Conservation (phyloP, 2,113 vertebrate genomes). For the Oncorhynchus mykiss region DNA sequence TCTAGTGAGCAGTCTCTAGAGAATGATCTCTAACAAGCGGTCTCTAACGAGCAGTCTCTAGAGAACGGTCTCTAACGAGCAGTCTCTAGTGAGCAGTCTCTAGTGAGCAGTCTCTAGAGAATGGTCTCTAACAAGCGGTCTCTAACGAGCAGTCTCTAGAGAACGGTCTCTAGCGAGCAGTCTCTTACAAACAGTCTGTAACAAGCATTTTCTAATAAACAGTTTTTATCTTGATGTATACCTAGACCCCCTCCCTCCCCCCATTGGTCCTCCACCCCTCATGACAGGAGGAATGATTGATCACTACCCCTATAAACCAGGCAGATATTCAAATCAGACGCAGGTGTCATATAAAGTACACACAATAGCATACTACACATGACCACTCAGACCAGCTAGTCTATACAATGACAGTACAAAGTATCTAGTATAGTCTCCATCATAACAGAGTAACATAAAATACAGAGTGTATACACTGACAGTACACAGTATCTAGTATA, state of each 20-base stretch:
- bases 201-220: not conserved
- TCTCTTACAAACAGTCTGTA: no score
- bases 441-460: constrained; percentile 13
- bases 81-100: no score
- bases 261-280: not conserved
- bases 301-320: constrained; percentile 56
- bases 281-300: constrained; percentile 65
- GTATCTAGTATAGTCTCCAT: not conserved
- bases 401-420: not conserved
- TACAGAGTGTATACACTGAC: not conserved
- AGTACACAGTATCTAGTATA: not conserved
- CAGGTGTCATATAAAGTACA: constrained; percentile 35
- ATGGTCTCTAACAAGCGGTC: no score
- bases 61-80: no score
- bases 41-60: no score
- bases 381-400: constrained; percentile 12
- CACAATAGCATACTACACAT: constrained; percentile 8
- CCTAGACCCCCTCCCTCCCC: not conserved
- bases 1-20: no score
- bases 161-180: no score
- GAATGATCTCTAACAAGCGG: no score
- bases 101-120: no score
- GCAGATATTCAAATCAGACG: constrained; percentile 70
- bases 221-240: not conserved
- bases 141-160: no score